phyloP scores from a whole-genome alignment of 2,888 invertebrate species.

The Standfussiana lucernea region DNA sequence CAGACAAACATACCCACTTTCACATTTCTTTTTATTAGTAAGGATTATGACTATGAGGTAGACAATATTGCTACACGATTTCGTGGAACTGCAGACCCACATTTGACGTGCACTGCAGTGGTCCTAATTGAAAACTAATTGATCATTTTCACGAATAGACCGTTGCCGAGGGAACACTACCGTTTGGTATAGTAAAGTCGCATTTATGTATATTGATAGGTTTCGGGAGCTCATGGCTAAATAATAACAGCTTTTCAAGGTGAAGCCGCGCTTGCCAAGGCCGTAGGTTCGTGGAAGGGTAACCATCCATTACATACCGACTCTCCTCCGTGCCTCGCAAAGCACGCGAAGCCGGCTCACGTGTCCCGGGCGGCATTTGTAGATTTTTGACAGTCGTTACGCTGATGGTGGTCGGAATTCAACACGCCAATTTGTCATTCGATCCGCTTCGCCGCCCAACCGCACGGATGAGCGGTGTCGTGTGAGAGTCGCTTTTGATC shows the following conservation, averaged over 20 bases:
- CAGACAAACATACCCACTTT: constrained; percentile 19
- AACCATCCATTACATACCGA: not conserved
- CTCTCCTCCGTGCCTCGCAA: not conserved
- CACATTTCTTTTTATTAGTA: constrained; percentile 1
- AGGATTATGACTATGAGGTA: not conserved
- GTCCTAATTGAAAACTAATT: not conserved
- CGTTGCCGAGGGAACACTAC: not conserved
- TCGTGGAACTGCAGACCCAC: not conserved
- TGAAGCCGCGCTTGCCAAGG: not conserved
- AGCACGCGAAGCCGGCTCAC: not conserved
- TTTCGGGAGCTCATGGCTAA: not conserved
- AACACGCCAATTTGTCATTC: not conserved
- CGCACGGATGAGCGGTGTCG: not conserved
- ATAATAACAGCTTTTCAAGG: not conserved
- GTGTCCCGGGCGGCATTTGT: too few relatives aligned
- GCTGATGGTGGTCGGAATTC: too few relatives aligned
- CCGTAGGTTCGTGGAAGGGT: not conserved
- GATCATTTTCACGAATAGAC: not conserved
- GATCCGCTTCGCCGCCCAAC: too few relatives aligned
- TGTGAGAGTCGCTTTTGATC: not conserved
- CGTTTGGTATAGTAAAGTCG: not conserved
- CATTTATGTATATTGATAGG: not conserved
- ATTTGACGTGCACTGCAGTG: not conserved
- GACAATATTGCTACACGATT: too few relatives aligned
- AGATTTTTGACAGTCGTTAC: too few relatives aligned